Evolutionary conservation across 2,888 invertebrate genomes (phyloP).

Genomic region (Cepaea hortensis): DNA sequence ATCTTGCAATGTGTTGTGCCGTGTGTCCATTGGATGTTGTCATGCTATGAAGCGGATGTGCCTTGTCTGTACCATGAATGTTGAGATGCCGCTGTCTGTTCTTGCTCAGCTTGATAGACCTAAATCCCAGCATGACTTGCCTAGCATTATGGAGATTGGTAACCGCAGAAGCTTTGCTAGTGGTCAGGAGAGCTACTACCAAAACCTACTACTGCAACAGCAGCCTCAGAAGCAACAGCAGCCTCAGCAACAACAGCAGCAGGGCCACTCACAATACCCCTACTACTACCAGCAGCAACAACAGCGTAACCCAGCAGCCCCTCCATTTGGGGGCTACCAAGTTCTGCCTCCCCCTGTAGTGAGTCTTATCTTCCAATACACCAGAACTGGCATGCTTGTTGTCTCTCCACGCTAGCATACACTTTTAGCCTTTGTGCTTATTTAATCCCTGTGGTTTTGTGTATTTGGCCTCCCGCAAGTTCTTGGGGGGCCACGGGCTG

Average conservation of each 20-base stretch:
- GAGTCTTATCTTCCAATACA: conserved; percentile 27
- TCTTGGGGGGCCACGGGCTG: too few relatives aligned
- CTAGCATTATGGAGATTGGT: conserved; percentile 32
- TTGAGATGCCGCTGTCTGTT: background rate
- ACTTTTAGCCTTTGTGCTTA: too few relatives aligned
- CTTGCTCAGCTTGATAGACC: conserved; percentile 43
- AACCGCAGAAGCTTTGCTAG: conserved; percentile 1
- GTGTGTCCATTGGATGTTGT: too few relatives aligned
- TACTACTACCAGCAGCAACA: conserved; percentile 28
- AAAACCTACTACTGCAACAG: conserved; percentile 4
- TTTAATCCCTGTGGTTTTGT: too few relatives aligned
- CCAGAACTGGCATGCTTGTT: conserved; percentile 13
- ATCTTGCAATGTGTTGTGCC: too few relatives aligned
- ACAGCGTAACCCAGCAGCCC: background rate
- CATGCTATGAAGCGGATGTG: background rate
- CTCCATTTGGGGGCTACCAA: conserved; percentile 45
- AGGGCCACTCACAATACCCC: background rate
- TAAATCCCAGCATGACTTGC: conserved; percentile 50
- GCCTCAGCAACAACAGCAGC: background rate
- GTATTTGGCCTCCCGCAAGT: too few relatives aligned
- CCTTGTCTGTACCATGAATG: background rate
- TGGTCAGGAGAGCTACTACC: conserved; percentile 20
- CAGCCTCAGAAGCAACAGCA: background rate
- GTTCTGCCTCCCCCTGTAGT: conserved; percentile 50
- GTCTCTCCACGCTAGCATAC: background rate